Conservation (phyloP, 2,888 invertebrate genomes). For the Toxonevra muliebris region DNA sequence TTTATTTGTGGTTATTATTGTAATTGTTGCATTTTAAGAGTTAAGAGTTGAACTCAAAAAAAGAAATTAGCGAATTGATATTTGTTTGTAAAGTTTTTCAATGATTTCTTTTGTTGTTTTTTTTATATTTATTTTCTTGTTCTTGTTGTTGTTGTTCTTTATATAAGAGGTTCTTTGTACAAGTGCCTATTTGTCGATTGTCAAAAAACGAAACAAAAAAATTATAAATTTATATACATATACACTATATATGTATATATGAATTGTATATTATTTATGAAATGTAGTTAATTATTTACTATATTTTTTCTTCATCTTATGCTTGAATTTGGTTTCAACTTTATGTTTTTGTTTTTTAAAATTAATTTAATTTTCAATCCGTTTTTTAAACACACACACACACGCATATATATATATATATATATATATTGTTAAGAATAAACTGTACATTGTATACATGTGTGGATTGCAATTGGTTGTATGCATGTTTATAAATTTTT, state of each 20-base stretch:
- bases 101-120: constrained; percentile 34
- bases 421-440: constrained; percentile 8
- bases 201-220: constrained; percentile 57
- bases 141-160: constrained; percentile 44
- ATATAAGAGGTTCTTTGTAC: constrained; percentile 52
- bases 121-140: constrained; percentile 37
- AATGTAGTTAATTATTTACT: constrained; percentile 28
- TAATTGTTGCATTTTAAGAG: neutral
- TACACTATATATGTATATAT: constrained; percentile 29
- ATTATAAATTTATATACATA: constrained; percentile 15
- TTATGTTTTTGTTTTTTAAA: constrained; percentile 25
- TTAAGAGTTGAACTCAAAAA: neutral
- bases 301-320: constrained; percentile 28
- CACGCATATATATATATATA: constrained; percentile 20
- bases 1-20: constrained; percentile 25
- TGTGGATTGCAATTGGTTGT: neutral
- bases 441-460: constrained; percentile 25
- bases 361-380: constrained; percentile 17
- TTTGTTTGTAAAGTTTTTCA: constrained; percentile 25
- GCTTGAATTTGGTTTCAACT: constrained; percentile 39
- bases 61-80: neutral
- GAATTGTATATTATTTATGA: constrained; percentile 26
- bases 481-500: constrained; percentile 13
- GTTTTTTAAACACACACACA: constrained; percentile 19
- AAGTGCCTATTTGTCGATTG: constrained; percentile 67